Evolutionary conservation across 2,113 vertebrate genomes (phyloP).

Genomic region (Paratilapia polleni): DNA sequence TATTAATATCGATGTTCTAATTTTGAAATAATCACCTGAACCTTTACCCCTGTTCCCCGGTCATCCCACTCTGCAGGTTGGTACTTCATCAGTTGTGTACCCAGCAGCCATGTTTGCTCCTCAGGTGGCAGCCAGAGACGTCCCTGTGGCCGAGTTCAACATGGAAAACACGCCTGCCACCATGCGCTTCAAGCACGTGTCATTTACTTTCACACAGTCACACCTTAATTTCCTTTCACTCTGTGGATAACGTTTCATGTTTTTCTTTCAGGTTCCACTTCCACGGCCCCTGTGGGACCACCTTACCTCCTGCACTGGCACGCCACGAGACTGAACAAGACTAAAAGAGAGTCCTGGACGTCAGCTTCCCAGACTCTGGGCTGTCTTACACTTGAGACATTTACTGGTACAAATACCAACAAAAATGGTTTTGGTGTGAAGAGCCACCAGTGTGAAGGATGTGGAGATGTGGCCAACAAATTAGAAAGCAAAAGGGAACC

Average conservation of each 20-base stretch:
- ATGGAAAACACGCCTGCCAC: slow-evolving; percentile 91
- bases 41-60: background rate
- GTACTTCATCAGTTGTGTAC: slow-evolving; percentile 95
- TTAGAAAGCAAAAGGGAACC: background rate
- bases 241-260: background rate
- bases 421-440: background rate
- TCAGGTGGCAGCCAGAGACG: slow-evolving; percentile 89
- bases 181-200: slow-evolving; percentile 84
- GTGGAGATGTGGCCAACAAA: background rate
- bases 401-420: background rate
- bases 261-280: slow-evolving; percentile 90
- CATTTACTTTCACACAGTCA: background rate
- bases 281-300: slow-evolving; percentile 90
- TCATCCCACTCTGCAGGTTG: slow-evolving; percentile 81
- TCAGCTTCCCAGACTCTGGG: background rate
- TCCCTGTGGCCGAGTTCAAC: slow-evolving; percentile 97
- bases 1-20: background rate
- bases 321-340: slow-evolving; percentile 80
- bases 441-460: background rate
- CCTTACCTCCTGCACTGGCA: slow-evolving; percentile 87
- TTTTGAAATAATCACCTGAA: background rate
- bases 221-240: background rate
- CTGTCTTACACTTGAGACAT: slow-evolving; percentile 13
- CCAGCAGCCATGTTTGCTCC: slow-evolving; percentile 97
- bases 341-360: slow-evolving; percentile 13